phyloP scores from a whole-genome alignment of 1,140 invertebrate species.

The Protaetia brevitarsis region DNA sequence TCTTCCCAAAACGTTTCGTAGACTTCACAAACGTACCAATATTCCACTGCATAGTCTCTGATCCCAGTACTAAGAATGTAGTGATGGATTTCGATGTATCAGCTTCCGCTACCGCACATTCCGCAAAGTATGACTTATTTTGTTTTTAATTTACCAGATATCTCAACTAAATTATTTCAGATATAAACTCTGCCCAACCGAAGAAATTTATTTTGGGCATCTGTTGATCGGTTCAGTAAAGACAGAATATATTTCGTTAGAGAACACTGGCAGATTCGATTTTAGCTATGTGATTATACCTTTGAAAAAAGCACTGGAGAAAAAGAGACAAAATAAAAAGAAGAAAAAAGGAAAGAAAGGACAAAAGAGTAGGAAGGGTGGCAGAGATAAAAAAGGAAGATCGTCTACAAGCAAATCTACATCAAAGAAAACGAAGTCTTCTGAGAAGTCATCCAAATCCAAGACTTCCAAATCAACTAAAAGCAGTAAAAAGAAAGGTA shows the following conservation, averaged over 20 bases:
- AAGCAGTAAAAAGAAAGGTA: background rate
- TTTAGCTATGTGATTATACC: slow-evolving; percentile 36
- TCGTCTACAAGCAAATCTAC: slow-evolving; percentile 25
- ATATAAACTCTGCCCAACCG: slow-evolving; percentile 37
- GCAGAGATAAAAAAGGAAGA: slow-evolving; percentile 23
- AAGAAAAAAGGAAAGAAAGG: slow-evolving; percentile 28
- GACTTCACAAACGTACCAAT: slow-evolving; percentile 28
- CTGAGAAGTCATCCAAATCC: background rate
- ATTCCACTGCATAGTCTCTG: slow-evolving; percentile 21
- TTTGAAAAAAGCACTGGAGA: slow-evolving; percentile 26
- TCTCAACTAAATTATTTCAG: slow-evolving; percentile 26
- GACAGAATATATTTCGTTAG: slow-evolving; percentile 30
- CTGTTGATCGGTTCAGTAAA: slow-evolving; percentile 32
- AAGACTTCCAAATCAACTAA: slow-evolving; percentile 28
- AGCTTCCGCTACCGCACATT: slow-evolving; percentile 27
- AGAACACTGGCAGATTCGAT: slow-evolving; percentile 39
- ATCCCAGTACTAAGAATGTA: slow-evolving; percentile 22
- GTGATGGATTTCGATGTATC: slow-evolving; percentile 20
- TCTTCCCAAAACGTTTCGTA: slow-evolving; percentile 5
- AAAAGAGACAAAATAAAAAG: slow-evolving; percentile 24
- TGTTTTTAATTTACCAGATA: background rate
- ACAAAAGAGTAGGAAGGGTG: slow-evolving; percentile 16
- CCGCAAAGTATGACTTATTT: slow-evolving; percentile 25
- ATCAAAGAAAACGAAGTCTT: slow-evolving; percentile 18
- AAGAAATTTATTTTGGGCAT: slow-evolving; percentile 38